phyloP scores from a whole-genome alignment of 2,797 vertebrate genomes.

The Netta rufina region DNA sequence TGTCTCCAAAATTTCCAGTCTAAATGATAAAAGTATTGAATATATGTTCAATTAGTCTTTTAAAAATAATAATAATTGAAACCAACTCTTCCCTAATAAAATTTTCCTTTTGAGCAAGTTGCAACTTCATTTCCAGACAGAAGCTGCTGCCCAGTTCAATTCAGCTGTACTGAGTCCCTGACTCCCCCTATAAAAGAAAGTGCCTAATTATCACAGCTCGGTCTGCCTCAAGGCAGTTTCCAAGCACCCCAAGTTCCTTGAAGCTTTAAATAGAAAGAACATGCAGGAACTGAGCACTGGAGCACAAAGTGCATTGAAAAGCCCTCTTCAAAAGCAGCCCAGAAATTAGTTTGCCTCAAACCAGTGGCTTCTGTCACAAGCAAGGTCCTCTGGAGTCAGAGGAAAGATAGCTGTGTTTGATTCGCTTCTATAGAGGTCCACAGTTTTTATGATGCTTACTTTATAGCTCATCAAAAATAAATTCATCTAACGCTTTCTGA shows the following conservation, averaged over 20 bases:
- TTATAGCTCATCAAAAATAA: neutral
- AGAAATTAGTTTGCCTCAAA: slow-evolving; percentile 1
- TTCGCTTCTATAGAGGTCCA: neutral
- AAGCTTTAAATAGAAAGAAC: neutral
- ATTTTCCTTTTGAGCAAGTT: neutral
- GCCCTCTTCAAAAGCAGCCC: neutral
- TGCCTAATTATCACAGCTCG: neutral
- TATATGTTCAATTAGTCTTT: neutral
- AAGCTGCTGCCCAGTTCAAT: neutral
- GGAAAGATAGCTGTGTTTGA: neutral
- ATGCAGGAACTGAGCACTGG: neutral
- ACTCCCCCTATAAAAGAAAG: neutral
- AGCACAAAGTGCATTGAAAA: neutral
- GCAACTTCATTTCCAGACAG: neutral
- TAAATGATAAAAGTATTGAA: neutral
- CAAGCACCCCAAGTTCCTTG: neutral
- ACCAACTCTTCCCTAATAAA: neutral
- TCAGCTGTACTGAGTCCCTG: neutral
- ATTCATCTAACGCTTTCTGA: neutral
- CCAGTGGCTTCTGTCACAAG: neutral
- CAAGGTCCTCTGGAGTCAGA: neutral
- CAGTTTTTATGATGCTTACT: neutral
- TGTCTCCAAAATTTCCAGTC: neutral
- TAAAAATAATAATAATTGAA: neutral
- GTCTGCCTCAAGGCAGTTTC: neutral